phyloP scores from a whole-genome alignment of 2,888 invertebrate species.

The Liopterus haemorrhoidalis region DNA sequence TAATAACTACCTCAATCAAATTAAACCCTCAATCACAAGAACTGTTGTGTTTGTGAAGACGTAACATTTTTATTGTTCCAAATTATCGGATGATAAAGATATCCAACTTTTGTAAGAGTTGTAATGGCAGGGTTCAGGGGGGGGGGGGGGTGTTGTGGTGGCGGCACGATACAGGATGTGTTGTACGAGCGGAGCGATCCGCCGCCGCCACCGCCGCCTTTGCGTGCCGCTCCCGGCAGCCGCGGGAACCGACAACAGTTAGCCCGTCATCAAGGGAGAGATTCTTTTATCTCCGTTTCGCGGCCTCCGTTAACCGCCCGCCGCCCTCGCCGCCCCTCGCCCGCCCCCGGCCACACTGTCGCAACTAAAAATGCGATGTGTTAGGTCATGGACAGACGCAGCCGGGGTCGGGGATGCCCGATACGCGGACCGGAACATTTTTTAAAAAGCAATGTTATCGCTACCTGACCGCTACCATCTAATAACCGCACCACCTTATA shows the following conservation, averaged over 20 bases:
- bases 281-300: constrained; percentile 24
- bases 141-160: constrained; percentile 30
- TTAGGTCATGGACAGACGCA: constrained; percentile 38
- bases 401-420: too few species aligned
- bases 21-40: too few species aligned
- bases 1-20: too few species aligned
- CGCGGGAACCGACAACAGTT: constrained; percentile 13
- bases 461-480: too few species aligned
- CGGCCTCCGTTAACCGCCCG: too few species aligned
- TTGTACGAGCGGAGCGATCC: constrained; percentile 41
- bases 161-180: constrained; percentile 29
- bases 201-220: background rate
- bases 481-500: too few species aligned
- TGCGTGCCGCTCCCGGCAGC: constrained; percentile 12
- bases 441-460: too few species aligned
- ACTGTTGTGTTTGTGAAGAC: background rate
- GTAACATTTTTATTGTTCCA: too few species aligned
- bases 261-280: constrained; percentile 25
- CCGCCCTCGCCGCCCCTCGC: too few species aligned
- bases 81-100: too few species aligned
- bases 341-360: too few species aligned
- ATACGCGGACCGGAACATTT: too few species aligned
- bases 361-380: constrained; percentile 37
- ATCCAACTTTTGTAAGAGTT: constrained; percentile 11
- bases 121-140: constrained; percentile 17